Conservation (phyloP, 2,113 vertebrate species). For the Cinclus mexicanus region DNA sequence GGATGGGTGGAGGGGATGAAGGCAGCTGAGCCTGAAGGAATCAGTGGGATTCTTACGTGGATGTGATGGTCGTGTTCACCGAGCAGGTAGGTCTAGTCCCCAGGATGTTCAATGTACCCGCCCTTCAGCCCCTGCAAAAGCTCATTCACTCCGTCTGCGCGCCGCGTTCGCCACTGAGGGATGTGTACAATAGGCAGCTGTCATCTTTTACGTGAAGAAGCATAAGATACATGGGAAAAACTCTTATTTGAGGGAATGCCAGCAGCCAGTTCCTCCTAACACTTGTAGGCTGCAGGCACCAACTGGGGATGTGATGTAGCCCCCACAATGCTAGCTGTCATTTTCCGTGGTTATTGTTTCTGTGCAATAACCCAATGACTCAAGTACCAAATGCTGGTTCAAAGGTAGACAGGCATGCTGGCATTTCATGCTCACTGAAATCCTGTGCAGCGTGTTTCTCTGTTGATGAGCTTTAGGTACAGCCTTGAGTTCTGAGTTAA, state of each 20-base stretch:
- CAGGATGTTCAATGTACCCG: background rate
- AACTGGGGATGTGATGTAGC: background rate
- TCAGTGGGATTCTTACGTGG: accelerated
- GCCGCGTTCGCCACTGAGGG: background rate
- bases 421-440: conserved; percentile 24
- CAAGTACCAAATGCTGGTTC: background rate
- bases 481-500: background rate
- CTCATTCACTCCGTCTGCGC: background rate
- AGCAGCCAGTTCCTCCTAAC: background rate
- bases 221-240: background rate
- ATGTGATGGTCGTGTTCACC: background rate
- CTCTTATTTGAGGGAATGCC: background rate
- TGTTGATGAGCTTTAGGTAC: conserved; percentile 30
- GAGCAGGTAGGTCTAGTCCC: background rate
- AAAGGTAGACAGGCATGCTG: conserved; percentile 6
- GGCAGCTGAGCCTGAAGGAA: background rate
- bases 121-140: background rate
- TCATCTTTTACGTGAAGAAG: background rate
- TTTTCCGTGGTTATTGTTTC: background rate
- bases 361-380: background rate
- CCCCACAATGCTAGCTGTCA: background rate
- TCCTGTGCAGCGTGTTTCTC: background rate
- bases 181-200: accelerated
- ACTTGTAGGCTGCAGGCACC: background rate
- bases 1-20: background rate